These are phyloP conservation scores for Hippotragus niger DNA, from an alignment of 2,113 vertebrate species.

Conservation along the genomic window DNA sequence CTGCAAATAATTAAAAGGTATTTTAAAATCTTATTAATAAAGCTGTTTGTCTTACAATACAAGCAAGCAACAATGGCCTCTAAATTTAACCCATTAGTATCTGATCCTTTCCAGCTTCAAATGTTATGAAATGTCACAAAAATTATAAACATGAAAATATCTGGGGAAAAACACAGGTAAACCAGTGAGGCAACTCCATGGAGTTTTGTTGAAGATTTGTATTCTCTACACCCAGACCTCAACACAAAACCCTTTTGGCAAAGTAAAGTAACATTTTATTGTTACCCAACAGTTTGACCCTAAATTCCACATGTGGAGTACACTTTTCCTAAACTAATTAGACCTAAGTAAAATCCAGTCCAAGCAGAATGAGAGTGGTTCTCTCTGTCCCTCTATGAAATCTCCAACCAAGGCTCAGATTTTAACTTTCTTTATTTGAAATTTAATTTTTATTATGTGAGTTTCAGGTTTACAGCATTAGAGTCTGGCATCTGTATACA, in stretches of 20 bases:
- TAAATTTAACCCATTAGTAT: slow-evolving; percentile 22
- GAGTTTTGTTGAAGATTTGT: neutral
- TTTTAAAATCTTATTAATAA: neutral
- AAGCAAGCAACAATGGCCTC: neutral
- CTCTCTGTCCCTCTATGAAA: neutral
- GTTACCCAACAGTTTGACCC: neutral
- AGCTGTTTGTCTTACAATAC: neutral
- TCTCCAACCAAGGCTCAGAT: neutral
- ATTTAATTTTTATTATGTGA: neutral
- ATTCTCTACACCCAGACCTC: neutral
- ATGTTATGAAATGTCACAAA: neutral
- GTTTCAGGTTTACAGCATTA: neutral
- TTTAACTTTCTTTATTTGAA: neutral
- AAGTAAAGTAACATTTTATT: neutral
- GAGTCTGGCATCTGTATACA: neutral
- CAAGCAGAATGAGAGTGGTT: neutral
- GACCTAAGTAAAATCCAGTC: neutral
- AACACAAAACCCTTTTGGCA: neutral
- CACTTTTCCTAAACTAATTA: neutral
- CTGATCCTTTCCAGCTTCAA: neutral
- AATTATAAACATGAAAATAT: neutral
- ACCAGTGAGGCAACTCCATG: neutral
- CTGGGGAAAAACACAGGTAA: neutral
- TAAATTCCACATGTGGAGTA: neutral
- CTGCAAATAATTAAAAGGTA: slow-evolving; percentile 21